These are phyloP conservation scores for Platygyra sinensis DNA, from an alignment of 64 coral and sea anemone species.

Conservation along the genomic window DNA sequence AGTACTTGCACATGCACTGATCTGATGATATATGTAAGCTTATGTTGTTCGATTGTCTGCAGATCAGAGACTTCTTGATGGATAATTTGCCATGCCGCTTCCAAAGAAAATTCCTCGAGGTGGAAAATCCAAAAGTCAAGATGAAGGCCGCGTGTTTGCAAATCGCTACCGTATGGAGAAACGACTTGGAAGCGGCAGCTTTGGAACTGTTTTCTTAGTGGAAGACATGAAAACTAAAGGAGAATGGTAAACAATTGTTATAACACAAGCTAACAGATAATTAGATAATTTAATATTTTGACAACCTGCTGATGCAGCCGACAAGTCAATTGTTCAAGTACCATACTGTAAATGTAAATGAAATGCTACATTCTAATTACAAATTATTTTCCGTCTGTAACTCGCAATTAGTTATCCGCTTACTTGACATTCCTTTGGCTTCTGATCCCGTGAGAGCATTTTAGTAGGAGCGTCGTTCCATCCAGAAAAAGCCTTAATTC, in stretches of 20 bases:
- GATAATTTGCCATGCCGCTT: slow-evolving; percentile 72
- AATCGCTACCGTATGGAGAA: slow-evolving; percentile 83
- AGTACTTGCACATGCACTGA: not conserved
- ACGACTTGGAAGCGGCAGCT: slow-evolving; percentile 84
- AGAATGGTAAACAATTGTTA: slow-evolving; percentile 45
- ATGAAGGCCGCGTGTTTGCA: slow-evolving; percentile 79
- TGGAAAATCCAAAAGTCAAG: slow-evolving; percentile 61
- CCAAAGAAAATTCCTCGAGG: slow-evolving; percentile 88
- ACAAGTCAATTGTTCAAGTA: not conserved
- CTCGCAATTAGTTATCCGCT: too few relatives aligned
- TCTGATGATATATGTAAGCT: not conserved
- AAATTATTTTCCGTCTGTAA: too few relatives aligned
- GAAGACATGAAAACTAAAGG: slow-evolving; percentile 72
- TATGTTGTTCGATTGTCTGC: not conserved
- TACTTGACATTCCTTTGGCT: too few relatives aligned
- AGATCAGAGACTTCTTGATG: not conserved
- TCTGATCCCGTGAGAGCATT: too few relatives aligned
- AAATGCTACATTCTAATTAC: too few relatives aligned
- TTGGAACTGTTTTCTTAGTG: slow-evolving; percentile 92
- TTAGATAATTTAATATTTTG: not conserved
- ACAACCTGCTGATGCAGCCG: not conserved
- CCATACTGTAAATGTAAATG: too few relatives aligned
- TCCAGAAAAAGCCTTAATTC: too few relatives aligned
- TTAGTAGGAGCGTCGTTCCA: too few relatives aligned
- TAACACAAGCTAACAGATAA: not conserved